Base-by-base conservation (phyloP, 1,140 invertebrate species). In the Eufriesea mexicana region DNA sequence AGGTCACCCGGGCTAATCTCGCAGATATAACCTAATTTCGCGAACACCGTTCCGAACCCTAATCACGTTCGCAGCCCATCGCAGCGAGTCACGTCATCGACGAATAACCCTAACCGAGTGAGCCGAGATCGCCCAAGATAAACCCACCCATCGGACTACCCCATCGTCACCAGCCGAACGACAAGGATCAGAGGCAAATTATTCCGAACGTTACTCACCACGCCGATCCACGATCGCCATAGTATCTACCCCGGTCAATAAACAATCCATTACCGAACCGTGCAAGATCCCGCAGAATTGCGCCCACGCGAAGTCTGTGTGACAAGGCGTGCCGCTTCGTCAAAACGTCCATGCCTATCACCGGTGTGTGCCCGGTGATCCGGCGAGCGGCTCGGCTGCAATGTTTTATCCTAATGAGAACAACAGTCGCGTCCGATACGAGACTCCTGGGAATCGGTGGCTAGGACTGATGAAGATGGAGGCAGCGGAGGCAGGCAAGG, bases 391-490 rank as follows among this genome's bases (percentile, higher is more conserved):
- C 84, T 89, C 85, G 84, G 82, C 88, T 79, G 86, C 86, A 86
- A 84, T 92, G 91, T 93, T 93, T 94, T 93, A 93, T 90, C 92
- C 91, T 94, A 94, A 93, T 93, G 93, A 93, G 91, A 92, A 90
- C 88, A 89, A 87, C 82, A 84, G 88, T 84, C 90, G 89, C 85
- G 88, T 73, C 84, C 84, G 89, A 90, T 91, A 93, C 90, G 89
- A 89, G 89, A 68, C 93, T 90, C 92, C 85, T 90, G 92, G 91
- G 93, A 92, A 92, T 93, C 86, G 78, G 88, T 85, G 84, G 79
- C 85, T 76, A 84, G 83, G 81, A 87, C 89, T 91, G 89, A 92
- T 90, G 90, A 91, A 91, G 92, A 93, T 89, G 91, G 88, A 91
- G 74, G 73, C 51, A 55, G 54, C 66, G 45, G 57, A 80, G 77